These are phyloP conservation scores for Campoplex capitator DNA, from an alignment of 2,888 invertebrate genomes.

Conservation along the genomic window DNA sequence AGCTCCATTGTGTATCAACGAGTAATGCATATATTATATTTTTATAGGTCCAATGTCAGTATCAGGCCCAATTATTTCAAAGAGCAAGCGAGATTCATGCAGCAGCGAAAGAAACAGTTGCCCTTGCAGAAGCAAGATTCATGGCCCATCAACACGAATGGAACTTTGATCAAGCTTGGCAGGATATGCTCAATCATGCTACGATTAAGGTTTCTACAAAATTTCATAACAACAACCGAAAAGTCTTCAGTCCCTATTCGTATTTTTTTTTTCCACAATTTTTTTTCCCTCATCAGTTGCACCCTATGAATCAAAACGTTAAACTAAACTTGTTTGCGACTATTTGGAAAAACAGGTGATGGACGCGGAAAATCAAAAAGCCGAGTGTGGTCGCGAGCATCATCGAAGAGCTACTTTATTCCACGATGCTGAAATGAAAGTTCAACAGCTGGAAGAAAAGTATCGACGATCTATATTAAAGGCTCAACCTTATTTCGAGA, in stretches of 20 bases:
- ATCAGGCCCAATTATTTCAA: slow-evolving; percentile 95
- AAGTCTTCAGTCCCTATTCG: not conserved
- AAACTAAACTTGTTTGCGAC: not conserved
- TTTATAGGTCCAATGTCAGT: slow-evolving; percentile 90
- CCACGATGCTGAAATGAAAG: slow-evolving; percentile 92
- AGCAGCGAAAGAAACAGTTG: slow-evolving; percentile 97
- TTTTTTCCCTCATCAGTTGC: not conserved
- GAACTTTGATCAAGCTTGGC: slow-evolving; percentile 98
- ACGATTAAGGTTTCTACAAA: slow-evolving; percentile 90
- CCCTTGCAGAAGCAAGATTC: slow-evolving; percentile 94
- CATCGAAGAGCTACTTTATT: slow-evolving; percentile 92
- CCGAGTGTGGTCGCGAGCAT: slow-evolving; percentile 95
- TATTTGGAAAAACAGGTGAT: slow-evolving; percentile 88
- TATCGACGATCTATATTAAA: slow-evolving; percentile 93
- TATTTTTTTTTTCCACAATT: not conserved
- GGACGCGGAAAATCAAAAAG: slow-evolving; percentile 96
- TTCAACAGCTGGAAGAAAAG: slow-evolving; percentile 92
- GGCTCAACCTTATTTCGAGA: slow-evolving; percentile 96
- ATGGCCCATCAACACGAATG: slow-evolving; percentile 90
- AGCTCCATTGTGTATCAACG: not conserved
- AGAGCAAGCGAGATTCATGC: slow-evolving; percentile 95
- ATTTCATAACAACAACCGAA: slow-evolving; percentile 25
- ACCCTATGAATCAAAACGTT: not conserved
- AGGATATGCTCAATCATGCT: slow-evolving; percentile 98
- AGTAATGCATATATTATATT: not conserved